Evolutionary conservation across 1,140 invertebrate genomes (phyloP).

Genomic region (Papilio machaon): DNA sequence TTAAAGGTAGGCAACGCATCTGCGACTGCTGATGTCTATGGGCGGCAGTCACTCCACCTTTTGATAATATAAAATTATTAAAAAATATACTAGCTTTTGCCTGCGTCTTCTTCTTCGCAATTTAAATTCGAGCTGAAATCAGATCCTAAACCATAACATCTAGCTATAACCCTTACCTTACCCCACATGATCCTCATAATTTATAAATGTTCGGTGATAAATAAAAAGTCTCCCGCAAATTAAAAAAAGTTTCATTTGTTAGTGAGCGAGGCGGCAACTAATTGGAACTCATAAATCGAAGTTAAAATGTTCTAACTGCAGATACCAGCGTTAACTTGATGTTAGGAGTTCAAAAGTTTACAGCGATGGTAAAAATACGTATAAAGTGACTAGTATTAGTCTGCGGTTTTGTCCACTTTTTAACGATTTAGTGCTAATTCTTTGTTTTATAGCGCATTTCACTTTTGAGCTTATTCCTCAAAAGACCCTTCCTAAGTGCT

Average conservation of each 20-base stretch:
- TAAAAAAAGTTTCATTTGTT: slow-evolving; percentile 28
- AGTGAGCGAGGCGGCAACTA: slow-evolving; percentile 6
- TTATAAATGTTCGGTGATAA: slow-evolving; percentile 3
- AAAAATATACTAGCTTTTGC: too few species aligned
- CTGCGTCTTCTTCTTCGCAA: too few species aligned
- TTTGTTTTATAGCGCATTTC: background rate
- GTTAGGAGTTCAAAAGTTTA: background rate
- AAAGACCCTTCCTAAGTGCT: too few species aligned
- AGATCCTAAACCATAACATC: background rate
- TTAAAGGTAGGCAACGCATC: too few species aligned
- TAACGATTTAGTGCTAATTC: background rate
- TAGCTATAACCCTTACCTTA: background rate
- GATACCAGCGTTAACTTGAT: background rate
- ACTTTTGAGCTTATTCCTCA: too few species aligned
- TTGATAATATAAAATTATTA: too few species aligned
- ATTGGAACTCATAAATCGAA: slow-evolving; percentile 24
- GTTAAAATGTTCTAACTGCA: slow-evolving; percentile 5
- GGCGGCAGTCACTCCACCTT: too few species aligned
- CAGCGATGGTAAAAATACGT: background rate
- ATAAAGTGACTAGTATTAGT: background rate
- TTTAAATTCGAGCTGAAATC: background rate
- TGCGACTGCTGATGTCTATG: too few species aligned
- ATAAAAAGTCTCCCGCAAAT: slow-evolving; percentile 14
- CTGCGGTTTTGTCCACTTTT: background rate
- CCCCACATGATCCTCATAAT: background rate